Percentiles rank a stretch among this genome's conserved stretches.
Conservation (phyloP, 2,797 vertebrate genomes). For the Diglossa cyanea region DNA sequence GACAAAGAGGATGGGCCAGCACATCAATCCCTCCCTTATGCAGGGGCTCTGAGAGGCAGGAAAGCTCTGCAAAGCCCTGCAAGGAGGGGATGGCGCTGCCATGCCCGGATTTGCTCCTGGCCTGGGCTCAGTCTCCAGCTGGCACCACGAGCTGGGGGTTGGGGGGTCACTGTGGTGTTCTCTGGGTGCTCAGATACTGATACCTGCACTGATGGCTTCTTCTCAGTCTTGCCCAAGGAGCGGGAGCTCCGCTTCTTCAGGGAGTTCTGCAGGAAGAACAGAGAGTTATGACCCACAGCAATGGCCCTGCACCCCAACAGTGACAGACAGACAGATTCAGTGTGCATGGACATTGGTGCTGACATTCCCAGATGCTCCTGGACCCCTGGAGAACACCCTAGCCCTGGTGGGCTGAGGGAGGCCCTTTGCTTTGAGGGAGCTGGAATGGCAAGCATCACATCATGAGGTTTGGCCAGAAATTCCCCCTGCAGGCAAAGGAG, state of each 20-base stretch:
- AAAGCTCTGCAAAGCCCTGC: not conserved
- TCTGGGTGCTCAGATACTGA: fast-evolving
- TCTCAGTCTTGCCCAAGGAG: constrained; percentile 89
- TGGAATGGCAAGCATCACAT: not conserved
- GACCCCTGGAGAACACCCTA: not conserved
- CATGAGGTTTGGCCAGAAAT: not conserved
- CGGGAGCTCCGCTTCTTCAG: constrained; percentile 91
- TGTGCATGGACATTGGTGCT: fast-evolving
- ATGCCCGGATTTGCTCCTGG: not conserved
- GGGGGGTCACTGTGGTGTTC: fast-evolving
- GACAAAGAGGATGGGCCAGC: constrained; percentile 1
- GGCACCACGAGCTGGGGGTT: not conserved
- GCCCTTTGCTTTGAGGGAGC: not conserved
- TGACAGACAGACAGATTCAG: not conserved
- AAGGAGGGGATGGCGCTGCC: not conserved
- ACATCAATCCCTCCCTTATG: constrained; percentile 20
- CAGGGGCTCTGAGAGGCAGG: not conserved
- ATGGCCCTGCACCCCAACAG: fast-evolving
- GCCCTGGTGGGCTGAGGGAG: not conserved
- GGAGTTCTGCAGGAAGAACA: constrained; percentile 82
- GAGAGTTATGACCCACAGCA: not conserved
- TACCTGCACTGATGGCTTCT: constrained; percentile 91
- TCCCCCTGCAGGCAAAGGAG: not conserved
- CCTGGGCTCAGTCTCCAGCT: not conserved
- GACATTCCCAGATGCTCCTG: not conserved